phyloP scores from a whole-genome alignment of 2,888 invertebrate species.

The Trachelus iudaicus region DNA sequence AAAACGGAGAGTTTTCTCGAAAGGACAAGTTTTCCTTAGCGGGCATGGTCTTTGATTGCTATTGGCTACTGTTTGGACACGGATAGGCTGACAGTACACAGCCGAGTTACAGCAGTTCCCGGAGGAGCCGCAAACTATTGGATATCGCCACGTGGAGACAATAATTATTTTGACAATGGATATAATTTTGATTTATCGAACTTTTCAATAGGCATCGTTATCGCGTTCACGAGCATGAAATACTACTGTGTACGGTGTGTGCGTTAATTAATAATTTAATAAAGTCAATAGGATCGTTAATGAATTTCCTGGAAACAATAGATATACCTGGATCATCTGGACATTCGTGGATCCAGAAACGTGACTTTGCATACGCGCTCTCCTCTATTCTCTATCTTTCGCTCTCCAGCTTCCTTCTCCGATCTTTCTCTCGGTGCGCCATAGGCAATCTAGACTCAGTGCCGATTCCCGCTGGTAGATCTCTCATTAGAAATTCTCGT shows the following conservation, averaged over 20 bases:
- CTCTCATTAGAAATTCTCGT: conserved; percentile 8
- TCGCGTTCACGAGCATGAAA: too few species aligned
- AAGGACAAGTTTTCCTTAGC: not conserved
- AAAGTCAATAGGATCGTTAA: not conserved
- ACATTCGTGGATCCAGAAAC: not conserved
- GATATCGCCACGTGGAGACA: not conserved
- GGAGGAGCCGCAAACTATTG: not conserved
- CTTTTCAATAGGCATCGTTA: too few species aligned
- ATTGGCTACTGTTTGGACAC: not conserved
- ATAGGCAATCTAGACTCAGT: not conserved
- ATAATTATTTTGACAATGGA: not conserved
- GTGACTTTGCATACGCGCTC: not conserved
- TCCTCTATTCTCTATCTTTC: not conserved
- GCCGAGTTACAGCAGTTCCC: not conserved
- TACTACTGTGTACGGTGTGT: too few species aligned
- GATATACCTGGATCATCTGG: not conserved
- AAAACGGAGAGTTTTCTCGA: not conserved
- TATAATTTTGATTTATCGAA: too few species aligned
- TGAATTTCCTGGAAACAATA: not conserved
- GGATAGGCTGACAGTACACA: not conserved
- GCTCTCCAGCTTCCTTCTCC: not conserved
- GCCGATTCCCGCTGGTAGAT: not conserved
- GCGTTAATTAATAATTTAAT: too few species aligned
- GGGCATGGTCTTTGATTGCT: not conserved
- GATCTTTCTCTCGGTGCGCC: not conserved